These are phyloP conservation scores for Megalonaias nervosa DNA, from an alignment of 1,140 invertebrate species.

Conservation along the genomic window DNA sequence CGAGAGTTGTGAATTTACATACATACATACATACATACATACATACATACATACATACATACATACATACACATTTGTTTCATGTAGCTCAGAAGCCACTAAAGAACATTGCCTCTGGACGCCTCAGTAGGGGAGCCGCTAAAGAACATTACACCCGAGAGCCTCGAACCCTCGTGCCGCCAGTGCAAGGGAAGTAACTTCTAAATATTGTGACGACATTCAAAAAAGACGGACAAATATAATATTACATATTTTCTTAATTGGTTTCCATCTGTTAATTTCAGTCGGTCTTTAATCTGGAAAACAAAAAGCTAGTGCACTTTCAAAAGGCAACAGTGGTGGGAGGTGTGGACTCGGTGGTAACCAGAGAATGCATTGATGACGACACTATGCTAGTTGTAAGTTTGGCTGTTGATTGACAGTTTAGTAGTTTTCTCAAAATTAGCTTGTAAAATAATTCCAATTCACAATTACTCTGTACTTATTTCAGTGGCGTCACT, in stretches of 20 bases:
- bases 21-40: too few species aligned
- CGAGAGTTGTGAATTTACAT: too few species aligned
- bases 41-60: too few species aligned
- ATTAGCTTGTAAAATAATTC: background rate
- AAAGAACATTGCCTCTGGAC: too few species aligned
- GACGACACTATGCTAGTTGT: constrained; percentile 58
- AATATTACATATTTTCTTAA: background rate
- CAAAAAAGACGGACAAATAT: background rate
- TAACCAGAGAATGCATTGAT: constrained; percentile 49
- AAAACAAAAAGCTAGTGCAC: constrained; percentile 58
- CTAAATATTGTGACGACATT: background rate
- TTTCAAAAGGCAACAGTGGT: constrained; percentile 51
- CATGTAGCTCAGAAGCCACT: too few species aligned
- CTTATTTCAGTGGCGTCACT: background rate
- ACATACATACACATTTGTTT: too few species aligned
- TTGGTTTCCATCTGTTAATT: constrained; percentile 21
- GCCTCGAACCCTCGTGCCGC: too few species aligned
- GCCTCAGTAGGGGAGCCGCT: too few species aligned
- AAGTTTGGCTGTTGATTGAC: constrained; percentile 17
- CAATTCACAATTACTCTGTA: background rate
- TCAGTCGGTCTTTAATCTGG: constrained; percentile 59
- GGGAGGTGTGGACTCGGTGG: constrained; percentile 50
- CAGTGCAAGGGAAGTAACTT: background rate
- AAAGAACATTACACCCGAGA: too few species aligned
- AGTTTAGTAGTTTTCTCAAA: background rate